Evolutionary conservation across 2,797 vertebrate species (phyloP).

Genomic region (Glyptemys insculpta): DNA sequence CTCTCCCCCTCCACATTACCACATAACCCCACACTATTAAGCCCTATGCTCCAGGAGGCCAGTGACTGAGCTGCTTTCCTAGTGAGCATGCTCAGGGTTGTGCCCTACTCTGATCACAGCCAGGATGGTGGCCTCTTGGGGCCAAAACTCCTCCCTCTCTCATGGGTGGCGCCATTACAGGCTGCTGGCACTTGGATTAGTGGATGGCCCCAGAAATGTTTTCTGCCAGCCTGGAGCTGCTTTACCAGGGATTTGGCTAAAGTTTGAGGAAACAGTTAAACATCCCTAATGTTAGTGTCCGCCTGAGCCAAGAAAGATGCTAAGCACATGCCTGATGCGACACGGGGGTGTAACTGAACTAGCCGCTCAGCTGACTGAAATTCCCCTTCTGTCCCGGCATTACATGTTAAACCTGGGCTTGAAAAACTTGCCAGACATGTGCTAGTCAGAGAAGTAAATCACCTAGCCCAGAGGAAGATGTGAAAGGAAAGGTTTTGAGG

Average conservation of each 20-base stretch:
- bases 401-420: background rate
- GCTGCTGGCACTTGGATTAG: background rate
- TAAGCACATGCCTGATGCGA: background rate
- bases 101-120: background rate
- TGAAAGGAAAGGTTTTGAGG: background rate
- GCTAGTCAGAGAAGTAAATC: background rate
- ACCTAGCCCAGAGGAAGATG: background rate
- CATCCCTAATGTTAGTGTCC: background rate
- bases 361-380: background rate
- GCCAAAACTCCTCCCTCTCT: background rate
- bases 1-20: background rate
- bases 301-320: background rate
- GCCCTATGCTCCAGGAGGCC: no score
- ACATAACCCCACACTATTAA: background rate
- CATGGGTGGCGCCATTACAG: background rate
- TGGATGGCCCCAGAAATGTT: background rate
- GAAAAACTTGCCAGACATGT: background rate
- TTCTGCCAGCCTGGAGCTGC: background rate
- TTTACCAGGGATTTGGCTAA: background rate
- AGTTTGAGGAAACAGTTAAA: background rate
- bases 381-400: background rate
- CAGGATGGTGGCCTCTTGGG: fast-evolving
- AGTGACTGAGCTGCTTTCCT: background rate
- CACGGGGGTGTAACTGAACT: background rate
- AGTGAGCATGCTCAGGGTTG: background rate